These are phyloP conservation scores for Choristoneura fumiferana DNA, from an alignment of 1,140 invertebrate genomes.

Conservation along the genomic window DNA sequence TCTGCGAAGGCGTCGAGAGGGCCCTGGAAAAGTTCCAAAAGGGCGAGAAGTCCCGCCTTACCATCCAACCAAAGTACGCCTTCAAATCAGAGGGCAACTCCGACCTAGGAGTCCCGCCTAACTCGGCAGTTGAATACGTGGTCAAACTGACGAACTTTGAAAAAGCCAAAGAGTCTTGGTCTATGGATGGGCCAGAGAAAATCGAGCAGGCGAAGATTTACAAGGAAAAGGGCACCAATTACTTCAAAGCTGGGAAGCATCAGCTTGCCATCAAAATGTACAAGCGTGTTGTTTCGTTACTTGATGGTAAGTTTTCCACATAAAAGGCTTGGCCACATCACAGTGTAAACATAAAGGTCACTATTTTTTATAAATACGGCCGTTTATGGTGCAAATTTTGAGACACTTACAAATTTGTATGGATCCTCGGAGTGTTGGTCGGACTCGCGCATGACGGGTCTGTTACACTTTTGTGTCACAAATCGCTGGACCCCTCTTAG, in stretches of 20 bases:
- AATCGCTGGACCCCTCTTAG: too few species aligned
- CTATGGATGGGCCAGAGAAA: conserved; percentile 87
- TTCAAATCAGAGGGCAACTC: conserved; percentile 87
- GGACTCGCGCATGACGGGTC: too few species aligned
- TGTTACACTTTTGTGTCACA: too few species aligned
- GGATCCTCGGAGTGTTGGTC: too few species aligned
- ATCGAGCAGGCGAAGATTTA: conserved; percentile 88
- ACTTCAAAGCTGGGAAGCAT: conserved; percentile 91
- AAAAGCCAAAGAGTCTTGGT: conserved; percentile 90
- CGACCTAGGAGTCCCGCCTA: conserved; percentile 87
- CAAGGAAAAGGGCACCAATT: conserved; percentile 95
- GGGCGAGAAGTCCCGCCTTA: conserved; percentile 88
- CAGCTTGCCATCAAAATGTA: conserved; percentile 93
- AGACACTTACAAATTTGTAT: too few species aligned
- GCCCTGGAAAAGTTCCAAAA: conserved; percentile 91
- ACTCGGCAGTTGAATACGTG: conserved; percentile 89
- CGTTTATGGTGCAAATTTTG: too few species aligned
- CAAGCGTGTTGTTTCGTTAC: conserved; percentile 81
- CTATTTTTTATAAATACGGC: too few species aligned
- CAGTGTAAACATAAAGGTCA: too few species aligned
- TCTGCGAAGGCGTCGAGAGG: conserved; percentile 91
- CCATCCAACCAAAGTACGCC: conserved; percentile 89
- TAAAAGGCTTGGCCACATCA: too few species aligned
- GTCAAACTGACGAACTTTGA: conserved; percentile 91
- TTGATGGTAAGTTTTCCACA: conserved; percentile 65